A percentile compares a stretch with the other conserved stretches of the same genome.
Conservation (phyloP, 2,888 invertebrate genomes). For the Chloroclystis v-ata region DNA sequence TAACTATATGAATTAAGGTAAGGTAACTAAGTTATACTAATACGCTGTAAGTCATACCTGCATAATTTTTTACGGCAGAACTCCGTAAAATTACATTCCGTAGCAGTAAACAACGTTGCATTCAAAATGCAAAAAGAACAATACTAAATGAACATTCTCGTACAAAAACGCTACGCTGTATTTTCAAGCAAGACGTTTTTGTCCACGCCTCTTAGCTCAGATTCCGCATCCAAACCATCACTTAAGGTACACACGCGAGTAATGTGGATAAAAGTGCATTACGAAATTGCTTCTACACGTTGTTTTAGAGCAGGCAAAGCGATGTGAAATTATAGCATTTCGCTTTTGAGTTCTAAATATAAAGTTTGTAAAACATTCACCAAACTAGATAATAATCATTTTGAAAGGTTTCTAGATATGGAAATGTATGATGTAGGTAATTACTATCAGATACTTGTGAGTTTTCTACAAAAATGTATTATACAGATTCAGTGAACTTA, state of each 20-base stretch:
- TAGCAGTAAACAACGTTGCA: conserved; percentile 8
- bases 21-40: too few relatives aligned
- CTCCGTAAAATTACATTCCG: conserved; percentile 5
- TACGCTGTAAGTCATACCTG: not conserved
- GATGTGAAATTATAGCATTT: conserved; percentile 24
- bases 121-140: conserved; percentile 10
- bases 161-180: conserved; percentile 22
- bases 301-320: conserved; percentile 51
- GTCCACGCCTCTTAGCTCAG: conserved; percentile 31
- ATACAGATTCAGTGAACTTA: not conserved
- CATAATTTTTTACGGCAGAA: not conserved
- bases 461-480: not conserved
- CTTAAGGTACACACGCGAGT: conserved; percentile 29
- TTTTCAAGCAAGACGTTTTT: conserved; percentile 29
- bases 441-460: not conserved
- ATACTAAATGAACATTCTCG: conserved; percentile 17
- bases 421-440: conserved; percentile 6
- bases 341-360: conserved; percentile 9
- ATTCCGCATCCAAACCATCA: conserved; percentile 32
- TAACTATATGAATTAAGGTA: conserved; percentile 15
- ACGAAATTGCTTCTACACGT: conserved; percentile 60
- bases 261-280: conserved; percentile 59
- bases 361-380: conserved; percentile 13
- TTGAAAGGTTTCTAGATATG: conserved; percentile 2
- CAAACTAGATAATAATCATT: conserved; percentile 12